Base-by-base conservation (phyloP, 2,113 vertebrate genomes). In the Chloropsis cyanopogon region DNA sequence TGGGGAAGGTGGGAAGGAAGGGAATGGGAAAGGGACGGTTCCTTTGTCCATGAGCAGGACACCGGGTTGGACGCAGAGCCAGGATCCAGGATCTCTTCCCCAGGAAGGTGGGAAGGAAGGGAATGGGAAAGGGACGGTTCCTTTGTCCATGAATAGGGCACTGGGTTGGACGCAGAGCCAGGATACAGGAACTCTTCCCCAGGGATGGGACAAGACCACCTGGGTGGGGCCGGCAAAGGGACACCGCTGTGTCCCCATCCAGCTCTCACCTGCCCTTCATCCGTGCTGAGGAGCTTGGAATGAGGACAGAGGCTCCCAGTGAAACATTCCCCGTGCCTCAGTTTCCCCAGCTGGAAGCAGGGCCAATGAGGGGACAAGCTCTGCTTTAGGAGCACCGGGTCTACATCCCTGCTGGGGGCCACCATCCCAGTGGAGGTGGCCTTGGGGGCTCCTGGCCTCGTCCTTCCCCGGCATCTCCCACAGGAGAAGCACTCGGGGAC, bases 391-490 rank as follows among this genome's bases (percentile, higher is more conserved):
- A n/a, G 8, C 3, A 1, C 25, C 0, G 0, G 49, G 19, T 29
- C 39, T 21, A 2, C 15, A 39, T 25, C 31, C 18, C 41, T n/a
- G 57, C 66, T 35, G 15, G 42, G 31, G 60, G 68, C 37, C 64
- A 29, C 41, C 10, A 0, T 8, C 53, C 61, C 5, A 0, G 4
- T 0, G 2, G 56, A 84, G 9, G 22, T 12, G 37, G 23, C 28
- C 14, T 19, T 3, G 16, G 21, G 21, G 4, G 5, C 10, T 86
- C 63, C 76, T 1, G 14, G 7, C 13, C 15, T 25, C 1, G 0
- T 61, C 54, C 46, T 54, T 9, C 7, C 22, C 63, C 3, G 10
- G 28, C 35, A 35, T 35, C 39, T 63, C 37, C 35, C 53, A 10
- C 28, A 6, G 26, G 23, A 18, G 28, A 44, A 26, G 29, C 3